phyloP scores from a whole-genome alignment of 2,888 invertebrate species.

The Himalopsyche tibetana region DNA sequence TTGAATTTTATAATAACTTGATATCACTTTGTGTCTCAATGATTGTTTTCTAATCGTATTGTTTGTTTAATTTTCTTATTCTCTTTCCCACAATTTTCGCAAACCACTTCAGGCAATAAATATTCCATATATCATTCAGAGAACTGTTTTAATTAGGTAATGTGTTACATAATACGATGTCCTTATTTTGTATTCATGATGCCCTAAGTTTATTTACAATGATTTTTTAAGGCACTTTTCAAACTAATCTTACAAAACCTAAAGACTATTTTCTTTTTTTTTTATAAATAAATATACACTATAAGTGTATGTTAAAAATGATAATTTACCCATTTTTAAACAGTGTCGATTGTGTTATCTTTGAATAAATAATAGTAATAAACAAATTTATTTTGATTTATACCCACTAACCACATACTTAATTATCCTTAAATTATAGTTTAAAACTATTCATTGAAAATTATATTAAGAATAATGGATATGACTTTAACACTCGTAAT shows the following conservation, averaged over 20 bases:
- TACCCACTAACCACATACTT: too few relatives aligned
- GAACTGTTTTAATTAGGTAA: conserved; percentile 31
- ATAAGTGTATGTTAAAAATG: background rate
- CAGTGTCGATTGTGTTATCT: background rate
- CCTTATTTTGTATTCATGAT: conserved; percentile 1
- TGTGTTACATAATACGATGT: background rate
- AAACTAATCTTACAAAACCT: conserved; percentile 36
- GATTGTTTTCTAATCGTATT: conserved; percentile 52
- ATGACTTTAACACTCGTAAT: too few relatives aligned
- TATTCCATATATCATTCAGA: conserved; percentile 12
- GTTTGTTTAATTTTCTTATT: conserved; percentile 15
- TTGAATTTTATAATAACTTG: conserved; percentile 44
- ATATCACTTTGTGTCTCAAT: conserved; percentile 60
- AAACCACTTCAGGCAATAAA: conserved; percentile 39
- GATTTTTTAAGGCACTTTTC: conserved; percentile 52
- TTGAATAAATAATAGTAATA: background rate
- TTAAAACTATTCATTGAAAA: too few relatives aligned
- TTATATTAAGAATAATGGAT: too few relatives aligned
- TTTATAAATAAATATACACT: background rate
- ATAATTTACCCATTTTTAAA: conserved; percentile 5
- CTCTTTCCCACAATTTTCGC: background rate
- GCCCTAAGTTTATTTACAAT: background rate
- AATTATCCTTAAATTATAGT: too few relatives aligned
- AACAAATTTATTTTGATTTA: too few relatives aligned
- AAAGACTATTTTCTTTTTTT: background rate